These are phyloP conservation scores for Parnassius mnemosyne DNA, from an alignment of 2,888 invertebrate genomes.

Conservation along the genomic window DNA sequence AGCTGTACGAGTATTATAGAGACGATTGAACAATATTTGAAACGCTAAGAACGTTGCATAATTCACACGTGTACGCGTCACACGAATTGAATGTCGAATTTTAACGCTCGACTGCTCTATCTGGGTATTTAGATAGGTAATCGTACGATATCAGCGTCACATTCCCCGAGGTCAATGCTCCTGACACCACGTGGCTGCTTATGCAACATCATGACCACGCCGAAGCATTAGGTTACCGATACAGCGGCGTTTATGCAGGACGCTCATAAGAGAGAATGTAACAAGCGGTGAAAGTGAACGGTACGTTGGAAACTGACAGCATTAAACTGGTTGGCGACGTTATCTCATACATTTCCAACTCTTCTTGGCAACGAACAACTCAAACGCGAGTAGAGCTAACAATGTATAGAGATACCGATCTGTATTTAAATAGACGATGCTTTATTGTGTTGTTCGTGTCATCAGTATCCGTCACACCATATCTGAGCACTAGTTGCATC, in stretches of 20 bases:
- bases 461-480: constrained; percentile 51
- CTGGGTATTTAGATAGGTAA: constrained; percentile 59
- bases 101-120: constrained; percentile 59
- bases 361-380: constrained; percentile 51
- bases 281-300: constrained; percentile 55
- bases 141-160: constrained; percentile 46
- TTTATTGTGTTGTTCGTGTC: constrained; percentile 32
- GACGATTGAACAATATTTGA: constrained; percentile 58
- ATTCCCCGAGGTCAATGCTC: constrained; percentile 64
- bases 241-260: constrained; percentile 21
- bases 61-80: neutral
- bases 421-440: constrained; percentile 43
- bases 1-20: constrained; percentile 54
- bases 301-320: constrained; percentile 26
- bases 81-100: constrained; percentile 34
- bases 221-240: constrained; percentile 44
- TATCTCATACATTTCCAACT: constrained; percentile 49
- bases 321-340: constrained; percentile 38
- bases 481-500: constrained; percentile 51
- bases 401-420: constrained; percentile 54
- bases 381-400: constrained; percentile 35
- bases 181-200: constrained; percentile 62
- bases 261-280: constrained; percentile 13
- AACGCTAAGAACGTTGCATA: constrained; percentile 24
- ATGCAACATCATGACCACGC: constrained; percentile 47